phyloP scores from a whole-genome alignment of 2,113 vertebrate species.

The Pomatostomus ruficeps region DNA sequence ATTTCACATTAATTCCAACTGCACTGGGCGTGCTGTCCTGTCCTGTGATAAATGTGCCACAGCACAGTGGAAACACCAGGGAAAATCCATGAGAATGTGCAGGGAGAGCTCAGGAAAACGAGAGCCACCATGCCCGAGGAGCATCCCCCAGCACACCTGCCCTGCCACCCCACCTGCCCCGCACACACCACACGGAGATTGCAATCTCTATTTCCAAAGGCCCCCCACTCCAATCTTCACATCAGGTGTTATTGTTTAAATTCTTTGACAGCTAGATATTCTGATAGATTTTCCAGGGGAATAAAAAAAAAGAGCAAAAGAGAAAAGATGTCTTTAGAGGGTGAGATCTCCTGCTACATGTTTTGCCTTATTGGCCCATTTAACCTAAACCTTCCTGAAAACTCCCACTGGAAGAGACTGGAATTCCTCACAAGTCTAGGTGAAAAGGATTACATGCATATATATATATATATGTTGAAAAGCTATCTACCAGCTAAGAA shows the following conservation, averaged over 20 bases:
- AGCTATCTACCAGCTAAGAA: constrained; percentile 66
- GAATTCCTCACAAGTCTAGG: constrained; percentile 62
- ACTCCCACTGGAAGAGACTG: constrained; percentile 63
- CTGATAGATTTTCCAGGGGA: not conserved
- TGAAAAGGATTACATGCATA: constrained; percentile 40
- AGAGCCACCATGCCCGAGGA: not conserved
- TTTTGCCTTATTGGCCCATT: constrained; percentile 59
- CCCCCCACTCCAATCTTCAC: not conserved
- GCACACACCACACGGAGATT: not conserved
- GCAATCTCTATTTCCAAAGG: not conserved
- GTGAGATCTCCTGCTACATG: constrained; percentile 33
- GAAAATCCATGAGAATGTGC: not conserved
- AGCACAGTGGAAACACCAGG: not conserved
- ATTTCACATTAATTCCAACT: not conserved
- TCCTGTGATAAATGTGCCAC: not conserved
- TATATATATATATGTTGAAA: constrained; percentile 14
- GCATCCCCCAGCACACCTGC: not conserved
- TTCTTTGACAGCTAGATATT: constrained; percentile 55
- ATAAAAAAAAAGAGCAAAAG: not conserved
- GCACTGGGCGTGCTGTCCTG: not conserved
- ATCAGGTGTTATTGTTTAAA: constrained; percentile 30
- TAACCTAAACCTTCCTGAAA: constrained; percentile 65
- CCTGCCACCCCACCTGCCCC: not conserved
- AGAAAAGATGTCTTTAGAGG: constrained; percentile 6
- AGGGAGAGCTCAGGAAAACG: not conserved